These are phyloP conservation scores for Hippocampus barbouri DNA, from an alignment of 2,113 vertebrate genomes.

Conservation along the genomic window DNA sequence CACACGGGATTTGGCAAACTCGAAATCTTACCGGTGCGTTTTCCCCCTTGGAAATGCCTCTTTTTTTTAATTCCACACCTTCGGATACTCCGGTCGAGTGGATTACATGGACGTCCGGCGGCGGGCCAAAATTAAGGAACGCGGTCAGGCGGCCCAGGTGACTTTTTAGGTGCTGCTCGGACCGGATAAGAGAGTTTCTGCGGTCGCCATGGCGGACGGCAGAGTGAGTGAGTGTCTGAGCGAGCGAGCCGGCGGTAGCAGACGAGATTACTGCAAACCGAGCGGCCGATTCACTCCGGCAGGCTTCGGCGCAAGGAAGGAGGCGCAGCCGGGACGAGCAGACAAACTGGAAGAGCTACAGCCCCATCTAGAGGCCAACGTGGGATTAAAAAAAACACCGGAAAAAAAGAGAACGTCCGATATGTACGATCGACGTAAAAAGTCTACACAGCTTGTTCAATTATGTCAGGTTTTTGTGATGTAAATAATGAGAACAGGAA, in stretches of 20 bases:
- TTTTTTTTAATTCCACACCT: conserved; percentile 35
- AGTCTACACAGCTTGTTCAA: neutral
- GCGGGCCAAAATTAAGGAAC: neutral
- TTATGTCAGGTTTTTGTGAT: neutral
- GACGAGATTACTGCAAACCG: conserved; percentile 1
- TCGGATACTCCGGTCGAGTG: conserved; percentile 34
- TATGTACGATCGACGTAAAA: neutral
- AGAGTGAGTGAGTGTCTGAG: conserved; percentile 43
- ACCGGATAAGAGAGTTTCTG: conserved; percentile 42
- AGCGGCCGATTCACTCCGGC: neutral
- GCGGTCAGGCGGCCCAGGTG: neutral
- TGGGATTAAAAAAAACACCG: neutral
- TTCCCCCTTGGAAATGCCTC: conserved; percentile 37
- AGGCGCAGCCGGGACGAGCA: neutral
- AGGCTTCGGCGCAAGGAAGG: neutral
- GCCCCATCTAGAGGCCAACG: neutral
- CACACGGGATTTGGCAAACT: conserved; percentile 30
- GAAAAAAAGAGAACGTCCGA: neutral
- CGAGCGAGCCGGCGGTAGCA: neutral
- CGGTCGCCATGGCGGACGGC: conserved; percentile 76
- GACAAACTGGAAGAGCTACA: neutral
- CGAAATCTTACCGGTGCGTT: conserved; percentile 45
- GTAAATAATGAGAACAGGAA: neutral
- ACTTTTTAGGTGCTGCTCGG: conserved; percentile 44
- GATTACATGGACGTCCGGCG: conserved; percentile 50